Evolutionary conservation across 2,797 vertebrate species (phyloP).

Genomic region (Sebastes minor): DNA sequence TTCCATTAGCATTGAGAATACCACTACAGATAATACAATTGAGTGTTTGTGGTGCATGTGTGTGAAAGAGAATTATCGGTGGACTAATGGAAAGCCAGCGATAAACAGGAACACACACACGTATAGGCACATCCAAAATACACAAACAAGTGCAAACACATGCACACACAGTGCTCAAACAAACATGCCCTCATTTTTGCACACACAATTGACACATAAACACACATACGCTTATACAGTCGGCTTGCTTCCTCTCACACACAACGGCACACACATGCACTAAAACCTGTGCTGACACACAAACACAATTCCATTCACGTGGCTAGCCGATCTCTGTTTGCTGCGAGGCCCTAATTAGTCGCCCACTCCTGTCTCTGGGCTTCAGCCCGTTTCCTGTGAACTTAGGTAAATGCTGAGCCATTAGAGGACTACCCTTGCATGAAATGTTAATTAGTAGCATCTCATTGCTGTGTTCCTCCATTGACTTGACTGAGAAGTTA

Average conservation of each 20-base stretch:
- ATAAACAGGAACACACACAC: neutral
- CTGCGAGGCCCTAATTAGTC: neutral
- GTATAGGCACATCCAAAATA: neutral
- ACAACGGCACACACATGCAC: neutral
- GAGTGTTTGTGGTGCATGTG: neutral
- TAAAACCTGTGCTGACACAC: slow-evolving; percentile 1
- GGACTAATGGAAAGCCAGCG: neutral
- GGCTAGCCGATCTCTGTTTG: neutral
- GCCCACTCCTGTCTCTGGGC: neutral
- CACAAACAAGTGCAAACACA: too few species aligned
- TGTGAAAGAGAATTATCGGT: neutral
- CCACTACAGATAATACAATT: too few species aligned
- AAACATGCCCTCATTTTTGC: neutral
- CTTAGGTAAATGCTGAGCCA: neutral
- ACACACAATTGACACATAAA: neutral
- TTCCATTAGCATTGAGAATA: too few species aligned
- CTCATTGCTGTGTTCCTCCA: neutral
- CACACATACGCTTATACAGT: neutral
- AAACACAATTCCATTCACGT: neutral
- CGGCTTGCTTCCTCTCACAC: neutral
- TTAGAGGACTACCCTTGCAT: neutral
- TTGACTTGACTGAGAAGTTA: neutral
- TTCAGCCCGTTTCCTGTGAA: slow-evolving; percentile 15
- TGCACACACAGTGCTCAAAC: neutral
- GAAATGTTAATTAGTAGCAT: neutral